Percentiles rank a stretch among this genome's conserved stretches.
Conservation (phyloP, 2,888 invertebrate species). For the Lasioglossum figueresi region DNA sequence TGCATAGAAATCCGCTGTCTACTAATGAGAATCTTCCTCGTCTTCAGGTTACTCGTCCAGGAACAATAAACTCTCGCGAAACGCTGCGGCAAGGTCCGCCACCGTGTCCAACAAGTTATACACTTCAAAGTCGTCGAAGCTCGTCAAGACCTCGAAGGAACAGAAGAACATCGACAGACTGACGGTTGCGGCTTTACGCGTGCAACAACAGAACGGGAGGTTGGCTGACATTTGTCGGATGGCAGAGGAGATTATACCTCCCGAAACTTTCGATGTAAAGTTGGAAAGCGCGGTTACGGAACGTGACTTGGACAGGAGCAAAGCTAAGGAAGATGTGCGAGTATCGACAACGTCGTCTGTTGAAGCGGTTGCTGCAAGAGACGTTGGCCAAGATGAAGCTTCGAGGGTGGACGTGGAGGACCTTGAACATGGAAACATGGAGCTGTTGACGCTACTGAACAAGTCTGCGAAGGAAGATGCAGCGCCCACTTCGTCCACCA, state of each 20-base stretch:
- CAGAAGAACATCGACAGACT: conserved; percentile 29
- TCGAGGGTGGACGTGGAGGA: too few relatives aligned
- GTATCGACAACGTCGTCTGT: neutral
- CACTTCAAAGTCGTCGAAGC: conserved; percentile 1
- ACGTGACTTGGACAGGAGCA: conserved; percentile 42
- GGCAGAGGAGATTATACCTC: neutral
- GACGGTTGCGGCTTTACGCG: neutral
- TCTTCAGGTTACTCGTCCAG: neutral
- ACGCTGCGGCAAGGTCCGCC: neutral
- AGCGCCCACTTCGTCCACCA: neutral
- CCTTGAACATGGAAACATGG: neutral
- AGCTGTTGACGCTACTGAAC: neutral
- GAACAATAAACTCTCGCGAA: neutral
- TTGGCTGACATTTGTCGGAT: neutral
- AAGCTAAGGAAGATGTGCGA: conserved; percentile 43
- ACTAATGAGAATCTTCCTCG: neutral
- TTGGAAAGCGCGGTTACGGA: conserved; percentile 29
- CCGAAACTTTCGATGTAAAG: conserved; percentile 13
- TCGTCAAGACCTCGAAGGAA: neutral
- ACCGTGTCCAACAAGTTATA: neutral
- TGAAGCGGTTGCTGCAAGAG: neutral
- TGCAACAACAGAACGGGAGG: neutral
- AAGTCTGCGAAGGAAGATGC: too few relatives aligned
- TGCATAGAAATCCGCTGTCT: neutral
- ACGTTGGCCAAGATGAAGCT: neutral